Evolutionary conservation across 2,113 vertebrate genomes (phyloP), one percentile per base, ranked within the genome.

Genomic region (Cichladusa arquata): DNA sequence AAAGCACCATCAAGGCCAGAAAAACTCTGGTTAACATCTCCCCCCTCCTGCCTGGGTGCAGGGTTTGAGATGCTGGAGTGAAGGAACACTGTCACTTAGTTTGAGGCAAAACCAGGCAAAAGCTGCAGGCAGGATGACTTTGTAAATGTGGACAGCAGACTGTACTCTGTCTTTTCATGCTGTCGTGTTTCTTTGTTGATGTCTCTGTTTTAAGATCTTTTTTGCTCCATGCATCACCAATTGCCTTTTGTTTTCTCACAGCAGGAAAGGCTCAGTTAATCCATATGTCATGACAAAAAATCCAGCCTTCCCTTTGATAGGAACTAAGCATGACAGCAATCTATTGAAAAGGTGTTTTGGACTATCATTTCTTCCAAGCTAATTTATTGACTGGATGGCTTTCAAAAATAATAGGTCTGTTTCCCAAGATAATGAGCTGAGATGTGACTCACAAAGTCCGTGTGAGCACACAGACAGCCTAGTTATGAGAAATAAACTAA

Each of bases 241-340:
- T 97, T 96, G 97, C 79, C 97, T 98, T 98, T 98, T 98, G 97
- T 98, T 98, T 98, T 94, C 96, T 94, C 96, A 4, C 96, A 94
- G 97, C 94, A 92, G 97, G 97, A 96, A 97, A 97, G 97, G 90
- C 93, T 95, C 87, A 77, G 97, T 97, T 97, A 98, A 98, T 98
- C 97, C 97, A 96, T 97, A 97, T 97, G 97, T 97, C 97, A 98
- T 66, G 60, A 93, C 91, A 96, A 95, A 98, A 98, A 95, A 96
- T 72, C 90, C 95, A 91, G 86, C 94, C 94, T 93, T 96, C 93
- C 93, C 93, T 95, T 97, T 98, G 97, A 97, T 94, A 97, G 97
- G 97, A 96, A 93, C 89, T 77, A 87, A 95, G 95, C 89, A 86
- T 98, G 97, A 97, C 97, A 98, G 95, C 96, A 96, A 95, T 95